phyloP scores from a whole-genome alignment of 2,113 vertebrate genomes.

The Argyrosomus japonicus region DNA sequence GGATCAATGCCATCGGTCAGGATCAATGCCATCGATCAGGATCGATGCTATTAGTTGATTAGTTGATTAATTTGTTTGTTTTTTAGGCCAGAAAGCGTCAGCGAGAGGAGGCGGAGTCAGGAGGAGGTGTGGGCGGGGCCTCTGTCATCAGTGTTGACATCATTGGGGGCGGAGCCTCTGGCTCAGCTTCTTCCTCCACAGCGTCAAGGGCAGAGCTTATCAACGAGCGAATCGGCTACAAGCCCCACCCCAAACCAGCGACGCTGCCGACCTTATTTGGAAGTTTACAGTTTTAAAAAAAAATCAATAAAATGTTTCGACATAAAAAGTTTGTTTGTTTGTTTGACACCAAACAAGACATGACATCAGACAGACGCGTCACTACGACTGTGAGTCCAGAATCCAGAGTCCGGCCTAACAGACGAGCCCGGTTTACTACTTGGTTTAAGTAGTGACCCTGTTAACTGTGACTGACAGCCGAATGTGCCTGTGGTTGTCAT shows the following conservation, averaged over 20 bases:
- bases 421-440: too few relatives aligned
- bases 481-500: too few relatives aligned
- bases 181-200: slow-evolving; percentile 60
- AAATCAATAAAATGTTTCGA: not conserved
- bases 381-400: too few relatives aligned
- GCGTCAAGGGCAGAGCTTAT: slow-evolving; percentile 92
- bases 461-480: too few relatives aligned
- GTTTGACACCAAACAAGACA: too few relatives aligned
- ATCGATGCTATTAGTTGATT: not conserved
- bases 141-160: slow-evolving; percentile 85
- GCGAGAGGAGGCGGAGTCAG: slow-evolving; percentile 91
- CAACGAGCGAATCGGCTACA: slow-evolving; percentile 95
- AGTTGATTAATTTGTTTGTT: too few relatives aligned
- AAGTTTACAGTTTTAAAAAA: slow-evolving; percentile 87
- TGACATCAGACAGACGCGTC: too few relatives aligned
- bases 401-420: too few relatives aligned
- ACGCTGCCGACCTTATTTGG: slow-evolving; percentile 92
- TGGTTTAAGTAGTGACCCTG: too few relatives aligned
- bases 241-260: slow-evolving; percentile 92
- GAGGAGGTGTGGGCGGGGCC: slow-evolving; percentile 72
- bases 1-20: not conserved
- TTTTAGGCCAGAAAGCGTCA: slow-evolving; percentile 91
- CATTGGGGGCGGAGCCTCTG: slow-evolving; percentile 77
- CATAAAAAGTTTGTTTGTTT: not conserved
- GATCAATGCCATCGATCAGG: not conserved